Conservation (phyloP, 2,113 vertebrate genomes). For the Turnix velox region DNA sequence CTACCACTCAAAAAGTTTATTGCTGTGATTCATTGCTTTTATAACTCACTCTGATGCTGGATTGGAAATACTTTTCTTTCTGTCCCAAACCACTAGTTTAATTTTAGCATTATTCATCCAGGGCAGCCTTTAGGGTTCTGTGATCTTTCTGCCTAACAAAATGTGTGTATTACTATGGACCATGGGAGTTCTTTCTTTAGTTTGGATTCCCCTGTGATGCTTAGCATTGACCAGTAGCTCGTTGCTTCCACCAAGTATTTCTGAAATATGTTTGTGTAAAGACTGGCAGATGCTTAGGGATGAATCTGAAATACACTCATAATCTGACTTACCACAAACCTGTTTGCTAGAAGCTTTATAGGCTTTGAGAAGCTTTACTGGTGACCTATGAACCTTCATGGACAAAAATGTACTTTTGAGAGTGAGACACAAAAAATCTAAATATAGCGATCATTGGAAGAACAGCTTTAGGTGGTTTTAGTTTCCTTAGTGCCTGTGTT, state of each 20-base stretch:
- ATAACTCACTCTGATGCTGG: not conserved
- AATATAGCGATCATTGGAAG: not conserved
- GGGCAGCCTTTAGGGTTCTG: not conserved
- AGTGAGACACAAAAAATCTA: not conserved
- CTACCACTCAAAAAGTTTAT: not conserved
- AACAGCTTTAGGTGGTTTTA: not conserved
- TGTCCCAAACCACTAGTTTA: not conserved
- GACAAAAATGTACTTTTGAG: not conserved
- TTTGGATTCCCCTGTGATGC: not conserved
- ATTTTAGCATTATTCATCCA: not conserved
- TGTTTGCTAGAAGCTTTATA: not conserved
- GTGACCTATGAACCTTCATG: not conserved
- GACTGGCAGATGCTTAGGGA: not conserved
- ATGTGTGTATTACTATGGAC: not conserved
- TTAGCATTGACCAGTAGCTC: not conserved
- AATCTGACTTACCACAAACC: not conserved
- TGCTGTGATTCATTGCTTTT: not conserved
- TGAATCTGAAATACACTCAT: not conserved
- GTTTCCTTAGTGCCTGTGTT: not conserved
- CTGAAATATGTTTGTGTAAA: not conserved
- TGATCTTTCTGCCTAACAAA: not conserved
- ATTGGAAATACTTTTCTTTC: not conserved
- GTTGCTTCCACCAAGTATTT: not conserved
- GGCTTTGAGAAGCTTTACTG: not conserved
- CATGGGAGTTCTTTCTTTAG: not conserved